Percentiles rank a stretch among this genome's conserved stretches.
Conservation (phyloP, 2,888 invertebrate genomes). For the Osmoderma eremita region DNA sequence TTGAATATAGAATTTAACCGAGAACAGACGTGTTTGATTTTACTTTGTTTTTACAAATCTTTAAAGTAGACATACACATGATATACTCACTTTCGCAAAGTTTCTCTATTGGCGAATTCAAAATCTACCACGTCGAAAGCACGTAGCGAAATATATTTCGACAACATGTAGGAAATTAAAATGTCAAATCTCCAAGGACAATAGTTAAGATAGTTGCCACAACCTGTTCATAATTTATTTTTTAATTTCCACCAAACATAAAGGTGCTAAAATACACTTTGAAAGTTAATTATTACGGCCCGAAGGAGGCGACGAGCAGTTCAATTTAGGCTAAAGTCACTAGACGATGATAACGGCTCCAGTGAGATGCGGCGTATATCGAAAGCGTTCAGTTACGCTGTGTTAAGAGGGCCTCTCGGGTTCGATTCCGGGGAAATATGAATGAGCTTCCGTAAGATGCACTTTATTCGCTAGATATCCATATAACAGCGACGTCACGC, state of each 20-base stretch:
- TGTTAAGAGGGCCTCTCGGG: constrained; percentile 38
- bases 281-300: constrained; percentile 33
- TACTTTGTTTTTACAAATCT: too few relatives aligned
- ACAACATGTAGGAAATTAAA: constrained; percentile 8
- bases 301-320: constrained; percentile 15
- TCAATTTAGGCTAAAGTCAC: constrained; percentile 29
- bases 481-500: constrained; percentile 33
- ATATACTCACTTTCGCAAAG: too few relatives aligned
- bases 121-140: neutral
- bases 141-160: neutral
- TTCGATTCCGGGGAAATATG: constrained; percentile 44
- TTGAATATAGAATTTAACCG: too few relatives aligned
- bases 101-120: too few relatives aligned
- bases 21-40: too few relatives aligned
- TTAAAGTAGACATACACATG: too few relatives aligned
- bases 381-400: constrained; percentile 15
- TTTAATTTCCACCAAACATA: constrained; percentile 28
- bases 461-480: constrained; percentile 29
- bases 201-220: constrained; percentile 13
- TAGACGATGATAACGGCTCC: constrained; percentile 26
- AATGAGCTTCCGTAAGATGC: constrained; percentile 30
- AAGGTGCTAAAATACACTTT: constrained; percentile 24
- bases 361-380: constrained; percentile 16
- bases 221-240: constrained; percentile 31
- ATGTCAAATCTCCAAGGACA: constrained; percentile 27